A percentile compares a stretch with the other conserved stretches of the same genome.
Conservation (phyloP, 2,888 invertebrate species). For the Polietes domitor region DNA sequence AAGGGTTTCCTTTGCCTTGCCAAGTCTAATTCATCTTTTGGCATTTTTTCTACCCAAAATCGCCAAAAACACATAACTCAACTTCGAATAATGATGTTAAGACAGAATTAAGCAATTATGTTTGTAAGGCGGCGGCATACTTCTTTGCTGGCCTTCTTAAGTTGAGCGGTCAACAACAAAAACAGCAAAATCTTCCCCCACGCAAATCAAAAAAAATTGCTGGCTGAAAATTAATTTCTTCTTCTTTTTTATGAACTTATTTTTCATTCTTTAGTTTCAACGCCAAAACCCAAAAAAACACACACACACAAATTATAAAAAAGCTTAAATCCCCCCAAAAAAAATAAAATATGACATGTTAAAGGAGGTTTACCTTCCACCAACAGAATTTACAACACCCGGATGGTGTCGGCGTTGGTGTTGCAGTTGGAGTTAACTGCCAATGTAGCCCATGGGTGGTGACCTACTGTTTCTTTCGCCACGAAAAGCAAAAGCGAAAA, state of each 20-base stretch:
- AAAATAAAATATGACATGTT: constrained; percentile 58
- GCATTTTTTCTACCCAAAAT: background rate
- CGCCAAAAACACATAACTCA: background rate
- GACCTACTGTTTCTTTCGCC: constrained; percentile 51
- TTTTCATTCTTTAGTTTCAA: constrained; percentile 10
- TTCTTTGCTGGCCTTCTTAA: background rate
- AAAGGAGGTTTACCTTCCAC: constrained; percentile 18
- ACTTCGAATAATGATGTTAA: constrained; percentile 9
- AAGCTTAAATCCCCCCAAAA: constrained; percentile 9
- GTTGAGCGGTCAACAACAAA: too few species aligned
- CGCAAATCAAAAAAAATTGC: constrained; percentile 1
- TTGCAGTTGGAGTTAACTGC: constrained; percentile 9
- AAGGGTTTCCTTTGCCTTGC: too few species aligned
- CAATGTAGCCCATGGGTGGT: constrained; percentile 59
- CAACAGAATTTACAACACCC: constrained; percentile 7
- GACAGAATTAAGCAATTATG: constrained; percentile 28
- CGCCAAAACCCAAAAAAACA: background rate
- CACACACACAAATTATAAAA: background rate
- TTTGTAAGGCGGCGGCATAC: constrained; percentile 10
- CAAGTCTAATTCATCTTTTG: background rate
- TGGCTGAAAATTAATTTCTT: background rate
- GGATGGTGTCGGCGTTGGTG: background rate
- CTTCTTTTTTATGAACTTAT: background rate
- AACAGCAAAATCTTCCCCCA: background rate
- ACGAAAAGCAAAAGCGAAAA: background rate